A percentile compares a stretch with the other conserved stretches of the same genome.
phyloP scores from a whole-genome alignment of 2,113 vertebrate genomes.

The Pseudopipra pipra region DNA sequence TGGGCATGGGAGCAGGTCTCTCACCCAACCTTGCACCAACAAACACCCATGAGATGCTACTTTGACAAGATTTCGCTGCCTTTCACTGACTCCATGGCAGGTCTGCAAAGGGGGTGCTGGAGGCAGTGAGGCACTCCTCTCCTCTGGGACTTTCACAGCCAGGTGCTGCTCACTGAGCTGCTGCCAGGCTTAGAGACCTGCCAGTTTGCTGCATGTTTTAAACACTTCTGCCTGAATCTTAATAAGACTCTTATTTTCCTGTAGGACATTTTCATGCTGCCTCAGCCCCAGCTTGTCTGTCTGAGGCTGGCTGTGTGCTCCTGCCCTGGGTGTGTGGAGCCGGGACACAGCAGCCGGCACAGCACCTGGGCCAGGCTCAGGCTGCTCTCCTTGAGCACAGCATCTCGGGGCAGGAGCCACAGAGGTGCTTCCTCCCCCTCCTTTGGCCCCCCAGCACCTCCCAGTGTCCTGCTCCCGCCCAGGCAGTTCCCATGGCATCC shows the following conservation, averaged over 20 bases:
- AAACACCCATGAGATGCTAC: neutral
- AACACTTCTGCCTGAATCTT: neutral
- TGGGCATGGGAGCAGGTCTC: neutral
- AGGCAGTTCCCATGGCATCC: neutral
- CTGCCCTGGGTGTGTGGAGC: rapidly evolving
- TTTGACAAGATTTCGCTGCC: neutral
- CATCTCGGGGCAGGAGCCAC: neutral
- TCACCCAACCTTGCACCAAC: neutral
- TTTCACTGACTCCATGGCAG: rapidly evolving
- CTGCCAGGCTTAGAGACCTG: neutral
- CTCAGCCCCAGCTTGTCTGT: neutral
- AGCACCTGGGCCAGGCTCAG: neutral
- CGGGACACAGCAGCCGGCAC: rapidly evolving
- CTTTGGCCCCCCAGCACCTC: neutral
- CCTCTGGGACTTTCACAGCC: neutral
- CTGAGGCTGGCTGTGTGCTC: neutral
- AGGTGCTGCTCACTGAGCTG: neutral
- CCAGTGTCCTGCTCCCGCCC: neutral
- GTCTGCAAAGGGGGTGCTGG: rapidly evolving
- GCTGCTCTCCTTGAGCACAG: rapidly evolving
- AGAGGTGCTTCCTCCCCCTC: neutral
- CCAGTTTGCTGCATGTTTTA: neutral
- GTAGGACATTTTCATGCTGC: neutral
- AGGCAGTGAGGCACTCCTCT: neutral
- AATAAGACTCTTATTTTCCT: neutral